These are phyloP conservation scores for Simalia tracyae DNA, from an alignment of 2,797 vertebrate genomes.

Conservation along the genomic window DNA sequence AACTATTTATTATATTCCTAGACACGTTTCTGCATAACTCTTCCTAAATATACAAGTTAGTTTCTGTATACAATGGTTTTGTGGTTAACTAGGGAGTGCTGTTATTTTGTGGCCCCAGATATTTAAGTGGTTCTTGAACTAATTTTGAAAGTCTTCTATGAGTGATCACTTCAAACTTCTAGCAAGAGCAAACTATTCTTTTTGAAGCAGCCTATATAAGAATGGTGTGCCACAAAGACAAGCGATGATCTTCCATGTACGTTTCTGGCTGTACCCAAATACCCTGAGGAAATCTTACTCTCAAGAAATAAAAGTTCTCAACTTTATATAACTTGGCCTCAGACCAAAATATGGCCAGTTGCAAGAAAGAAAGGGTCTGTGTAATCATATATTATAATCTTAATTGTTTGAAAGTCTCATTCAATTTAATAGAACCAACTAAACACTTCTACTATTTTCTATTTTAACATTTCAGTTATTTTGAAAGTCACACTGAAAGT, in stretches of 20 bases:
- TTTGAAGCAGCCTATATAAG: neutral
- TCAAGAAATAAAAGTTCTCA: neutral
- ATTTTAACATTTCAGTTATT: neutral
- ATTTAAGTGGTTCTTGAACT: neutral
- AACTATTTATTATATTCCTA: neutral
- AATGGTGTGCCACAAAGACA: neutral
- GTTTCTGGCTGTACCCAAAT: neutral
- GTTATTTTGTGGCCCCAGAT: neutral
- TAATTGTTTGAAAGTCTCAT: neutral
- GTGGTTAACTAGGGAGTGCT: neutral
- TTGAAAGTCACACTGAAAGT: neutral
- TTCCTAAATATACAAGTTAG: neutral
- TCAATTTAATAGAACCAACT: neutral
- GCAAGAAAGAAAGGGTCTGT: neutral
- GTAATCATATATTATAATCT: neutral
- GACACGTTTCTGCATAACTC: neutral
- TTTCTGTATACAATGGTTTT: neutral
- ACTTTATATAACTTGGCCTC: neutral
- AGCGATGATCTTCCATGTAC: neutral
- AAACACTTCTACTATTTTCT: neutral
- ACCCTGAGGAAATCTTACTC: neutral
- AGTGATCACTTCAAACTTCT: neutral
- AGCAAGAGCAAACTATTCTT: neutral
- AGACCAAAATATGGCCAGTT: neutral
- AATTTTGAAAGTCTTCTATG: neutral